A percentile compares a stretch with the other conserved stretches of the same genome.
Evolutionary conservation across 2,888 invertebrate genomes (phyloP).

Genomic region (Cerceris rybyensis): DNA sequence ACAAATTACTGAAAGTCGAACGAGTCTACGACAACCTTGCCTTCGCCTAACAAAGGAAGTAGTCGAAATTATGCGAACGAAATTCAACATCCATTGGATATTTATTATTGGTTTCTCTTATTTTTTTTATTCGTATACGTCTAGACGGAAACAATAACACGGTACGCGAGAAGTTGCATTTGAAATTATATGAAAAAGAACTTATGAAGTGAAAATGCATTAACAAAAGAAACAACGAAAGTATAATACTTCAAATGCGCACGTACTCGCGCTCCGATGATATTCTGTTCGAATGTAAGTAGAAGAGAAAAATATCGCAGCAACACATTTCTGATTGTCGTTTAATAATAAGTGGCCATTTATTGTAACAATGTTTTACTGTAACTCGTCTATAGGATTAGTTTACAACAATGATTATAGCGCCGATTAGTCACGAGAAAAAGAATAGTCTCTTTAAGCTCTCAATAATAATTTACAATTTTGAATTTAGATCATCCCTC

Average conservation of each 20-base stretch:
- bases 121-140: neutral
- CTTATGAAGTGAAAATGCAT: neutral
- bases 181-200: neutral
- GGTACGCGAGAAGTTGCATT: slow-evolving; percentile 12
- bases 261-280: slow-evolving; percentile 13
- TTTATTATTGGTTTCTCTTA: neutral
- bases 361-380: slow-evolving; percentile 61
- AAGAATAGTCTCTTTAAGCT: neutral
- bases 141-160: neutral
- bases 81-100: neutral
- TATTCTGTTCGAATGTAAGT: slow-evolving; percentile 1
- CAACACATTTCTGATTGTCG: slow-evolving; percentile 52
- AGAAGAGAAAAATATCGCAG: slow-evolving; percentile 49
- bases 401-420: slow-evolving; percentile 49
- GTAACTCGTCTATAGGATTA: slow-evolving; percentile 21
- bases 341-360: slow-evolving; percentile 63
- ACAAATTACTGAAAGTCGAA: too few relatives aligned
- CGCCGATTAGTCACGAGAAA: slow-evolving; percentile 22
- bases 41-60: too few relatives aligned
- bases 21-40: too few relatives aligned
- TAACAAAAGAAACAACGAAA: neutral
- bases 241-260: neutral
- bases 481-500: slow-evolving; percentile 35
- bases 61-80: neutral
- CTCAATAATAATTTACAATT: slow-evolving; percentile 29